phyloP scores from a whole-genome alignment of 2,113 vertebrate species.

The Todiramphus chloris region DNA sequence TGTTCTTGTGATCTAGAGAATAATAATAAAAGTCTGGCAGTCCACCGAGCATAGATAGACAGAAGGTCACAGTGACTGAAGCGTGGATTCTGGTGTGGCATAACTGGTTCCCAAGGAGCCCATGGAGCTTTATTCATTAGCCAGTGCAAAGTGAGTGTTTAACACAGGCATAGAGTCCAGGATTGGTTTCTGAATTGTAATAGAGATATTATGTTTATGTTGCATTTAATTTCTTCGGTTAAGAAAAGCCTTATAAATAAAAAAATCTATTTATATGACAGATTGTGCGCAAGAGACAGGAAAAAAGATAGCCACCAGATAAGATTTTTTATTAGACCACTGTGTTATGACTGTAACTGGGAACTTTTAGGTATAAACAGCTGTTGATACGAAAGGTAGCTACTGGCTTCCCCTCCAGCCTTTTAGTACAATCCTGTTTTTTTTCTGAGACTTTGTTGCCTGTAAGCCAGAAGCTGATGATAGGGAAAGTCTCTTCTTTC shows the following conservation, averaged over 20 bases:
- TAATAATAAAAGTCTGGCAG: neutral
- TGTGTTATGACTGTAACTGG: neutral
- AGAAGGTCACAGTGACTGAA: neutral
- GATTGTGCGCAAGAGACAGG: neutral
- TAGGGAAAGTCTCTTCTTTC: neutral
- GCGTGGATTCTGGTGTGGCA: neutral
- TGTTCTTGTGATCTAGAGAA: neutral
- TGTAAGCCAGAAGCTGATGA: neutral
- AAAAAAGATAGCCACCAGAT: neutral
- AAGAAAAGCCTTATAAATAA: neutral
- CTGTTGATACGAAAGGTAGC: neutral
- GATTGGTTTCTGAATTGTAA: neutral
- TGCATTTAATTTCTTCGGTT: neutral
- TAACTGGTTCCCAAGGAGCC: neutral
- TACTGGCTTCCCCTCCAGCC: neutral
- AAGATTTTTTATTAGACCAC: neutral
- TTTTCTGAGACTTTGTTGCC: neutral
- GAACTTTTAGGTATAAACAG: neutral
- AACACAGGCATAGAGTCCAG: neutral
- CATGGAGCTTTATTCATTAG: neutral
- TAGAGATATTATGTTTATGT: neutral
- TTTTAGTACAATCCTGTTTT: neutral
- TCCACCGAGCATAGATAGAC: neutral
- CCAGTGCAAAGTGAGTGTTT: neutral
- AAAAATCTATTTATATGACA: neutral